phyloP scores from a whole-genome alignment of 2,888 invertebrate species.

The Oxyscelio sp. region DNA sequence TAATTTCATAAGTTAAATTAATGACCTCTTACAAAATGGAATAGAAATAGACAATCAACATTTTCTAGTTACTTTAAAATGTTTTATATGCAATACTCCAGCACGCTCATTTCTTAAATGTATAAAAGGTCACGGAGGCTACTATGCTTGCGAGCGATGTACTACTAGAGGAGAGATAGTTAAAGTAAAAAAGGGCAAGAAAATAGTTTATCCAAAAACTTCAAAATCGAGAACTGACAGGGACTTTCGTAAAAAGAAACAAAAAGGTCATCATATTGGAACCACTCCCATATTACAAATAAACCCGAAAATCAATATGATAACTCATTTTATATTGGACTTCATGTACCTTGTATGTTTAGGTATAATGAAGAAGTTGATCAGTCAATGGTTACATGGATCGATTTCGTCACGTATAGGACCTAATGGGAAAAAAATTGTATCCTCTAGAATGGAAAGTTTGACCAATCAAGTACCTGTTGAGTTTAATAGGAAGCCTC shows the following conservation, averaged over 20 bases:
- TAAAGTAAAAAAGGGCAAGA: constrained; percentile 7
- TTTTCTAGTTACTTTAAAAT: constrained; percentile 59
- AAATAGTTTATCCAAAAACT: constrained; percentile 8
- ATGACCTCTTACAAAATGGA: constrained; percentile 49
- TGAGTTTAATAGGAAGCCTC: constrained; percentile 46
- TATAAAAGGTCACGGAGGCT: not conserved
- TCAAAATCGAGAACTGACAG: constrained; percentile 28
- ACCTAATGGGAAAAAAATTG: not conserved
- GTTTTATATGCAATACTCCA: constrained; percentile 47
- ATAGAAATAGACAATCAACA: constrained; percentile 37
- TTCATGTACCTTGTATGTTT: constrained; percentile 73
- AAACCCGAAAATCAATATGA: constrained; percentile 64
- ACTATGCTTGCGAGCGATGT: constrained; percentile 69
- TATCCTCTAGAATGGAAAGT: constrained; percentile 21
- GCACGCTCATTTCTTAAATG: not conserved
- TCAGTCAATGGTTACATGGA: constrained; percentile 68
- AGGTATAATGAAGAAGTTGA: too few relatives aligned
- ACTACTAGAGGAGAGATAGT: constrained; percentile 43
- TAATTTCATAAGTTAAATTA: constrained; percentile 69
- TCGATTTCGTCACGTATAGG: not conserved
- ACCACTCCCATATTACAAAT: constrained; percentile 66
- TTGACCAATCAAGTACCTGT: constrained; percentile 27
- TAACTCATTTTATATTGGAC: constrained; percentile 65
- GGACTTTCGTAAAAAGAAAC: constrained; percentile 61
- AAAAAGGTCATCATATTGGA: constrained; percentile 64